A percentile compares a stretch with the other conserved stretches of the same genome.
These are phyloP conservation scores for Diachasma alloeum DNA, from an alignment of 1,140 invertebrate genomes.

Conservation along the genomic window DNA sequence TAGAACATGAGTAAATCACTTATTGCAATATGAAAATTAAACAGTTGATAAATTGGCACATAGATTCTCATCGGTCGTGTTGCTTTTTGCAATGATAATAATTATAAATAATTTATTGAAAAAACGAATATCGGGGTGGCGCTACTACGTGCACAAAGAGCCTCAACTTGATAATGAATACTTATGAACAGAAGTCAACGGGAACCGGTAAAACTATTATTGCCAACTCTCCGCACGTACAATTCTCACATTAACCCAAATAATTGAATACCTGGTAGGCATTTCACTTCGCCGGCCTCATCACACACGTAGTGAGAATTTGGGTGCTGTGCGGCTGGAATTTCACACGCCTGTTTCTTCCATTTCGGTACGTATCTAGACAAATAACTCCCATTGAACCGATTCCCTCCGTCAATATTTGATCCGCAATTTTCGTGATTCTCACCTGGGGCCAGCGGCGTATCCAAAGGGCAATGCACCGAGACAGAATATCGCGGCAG, in stretches of 20 bases:
- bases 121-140: no score
- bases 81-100: no score
- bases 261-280: constrained; percentile 72
- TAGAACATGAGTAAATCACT: no score
- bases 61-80: no score
- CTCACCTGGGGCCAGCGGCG: constrained; percentile 55
- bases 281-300: constrained; percentile 90
- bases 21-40: no score
- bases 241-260: not conserved
- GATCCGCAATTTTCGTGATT: not conserved
- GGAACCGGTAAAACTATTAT: not conserved
- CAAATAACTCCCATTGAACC: not conserved
- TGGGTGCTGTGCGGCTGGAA: constrained; percentile 84
- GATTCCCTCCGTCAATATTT: not conserved
- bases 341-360: constrained; percentile 85
- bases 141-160: no score
- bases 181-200: no score
- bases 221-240: not conserved
- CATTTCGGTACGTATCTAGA: constrained; percentile 78
- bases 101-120: no score
- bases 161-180: no score
- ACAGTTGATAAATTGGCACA: no score
- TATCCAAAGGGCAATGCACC: constrained; percentile 45
- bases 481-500: constrained; percentile 44
- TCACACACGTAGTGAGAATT: constrained; percentile 93